These are phyloP conservation scores for Eurypyga helias DNA, from an alignment of 2,113 vertebrate genomes.

Conservation along the genomic window DNA sequence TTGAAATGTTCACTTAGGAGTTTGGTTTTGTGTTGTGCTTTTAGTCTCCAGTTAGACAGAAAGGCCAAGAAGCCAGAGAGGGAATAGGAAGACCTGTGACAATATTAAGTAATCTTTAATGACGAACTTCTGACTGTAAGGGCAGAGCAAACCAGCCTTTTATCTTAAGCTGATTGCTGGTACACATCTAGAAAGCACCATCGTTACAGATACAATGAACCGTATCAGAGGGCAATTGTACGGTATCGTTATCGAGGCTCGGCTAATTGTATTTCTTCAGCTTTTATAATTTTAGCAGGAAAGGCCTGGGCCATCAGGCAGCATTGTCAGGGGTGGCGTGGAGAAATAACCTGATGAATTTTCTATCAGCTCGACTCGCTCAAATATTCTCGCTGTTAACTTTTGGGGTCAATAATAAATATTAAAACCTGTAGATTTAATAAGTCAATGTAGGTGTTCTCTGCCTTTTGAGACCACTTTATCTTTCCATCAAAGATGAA, in stretches of 20 bases:
- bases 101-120: background rate
- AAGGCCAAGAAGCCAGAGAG: background rate
- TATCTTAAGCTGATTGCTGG: background rate
- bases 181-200: background rate
- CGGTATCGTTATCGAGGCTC: fast-evolving
- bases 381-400: background rate
- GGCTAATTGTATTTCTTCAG: slow-evolving; percentile 16
- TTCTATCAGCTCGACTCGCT: background rate
- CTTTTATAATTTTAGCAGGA: slow-evolving; percentile 17
- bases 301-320: background rate
- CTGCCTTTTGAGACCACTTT: slow-evolving; percentile 66
- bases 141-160: background rate
- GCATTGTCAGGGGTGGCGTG: background rate
- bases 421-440: slow-evolving; percentile 64
- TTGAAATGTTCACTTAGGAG: background rate
- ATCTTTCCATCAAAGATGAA: slow-evolving; percentile 51
- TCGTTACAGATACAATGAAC: background rate
- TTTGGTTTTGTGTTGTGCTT: background rate
- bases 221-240: background rate
- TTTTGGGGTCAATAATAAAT: slow-evolving; percentile 60
- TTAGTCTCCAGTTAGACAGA: background rate
- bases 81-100: background rate
- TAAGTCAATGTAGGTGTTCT: slow-evolving; percentile 59
- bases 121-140: background rate
- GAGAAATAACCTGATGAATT: slow-evolving; percentile 57